A percentile compares a stretch with the other conserved stretches of the same genome.
These are phyloP conservation scores for Entomobrya proxima DNA, from an alignment of 2,888 invertebrate species.

Conservation along the genomic window DNA sequence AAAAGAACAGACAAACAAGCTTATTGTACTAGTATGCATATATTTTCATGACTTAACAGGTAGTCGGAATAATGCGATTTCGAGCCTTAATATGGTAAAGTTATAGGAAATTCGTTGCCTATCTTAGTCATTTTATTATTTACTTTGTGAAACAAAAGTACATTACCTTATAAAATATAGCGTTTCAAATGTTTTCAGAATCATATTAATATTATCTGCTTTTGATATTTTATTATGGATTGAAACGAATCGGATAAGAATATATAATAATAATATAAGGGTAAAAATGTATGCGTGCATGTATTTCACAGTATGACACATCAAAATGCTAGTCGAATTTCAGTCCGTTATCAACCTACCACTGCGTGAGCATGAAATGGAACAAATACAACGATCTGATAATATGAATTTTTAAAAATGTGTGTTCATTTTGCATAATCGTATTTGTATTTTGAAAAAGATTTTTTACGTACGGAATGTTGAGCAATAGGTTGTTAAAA, in stretches of 20 bases:
- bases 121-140: constrained; percentile 24
- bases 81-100: constrained; percentile 27
- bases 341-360: constrained; percentile 16
- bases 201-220: not conserved
- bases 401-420: constrained; percentile 5
- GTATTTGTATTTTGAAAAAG: not conserved
- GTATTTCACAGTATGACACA: constrained; percentile 28
- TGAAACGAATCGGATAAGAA: not conserved
- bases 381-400: not conserved
- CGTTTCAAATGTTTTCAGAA: not conserved
- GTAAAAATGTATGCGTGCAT: constrained; percentile 9
- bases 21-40: not conserved
- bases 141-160: not conserved
- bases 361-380: constrained; percentile 20
- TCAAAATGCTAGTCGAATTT: not conserved
- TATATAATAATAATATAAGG: not conserved
- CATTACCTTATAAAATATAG: not conserved
- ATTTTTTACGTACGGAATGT: not conserved
- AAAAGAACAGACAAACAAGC: not conserved
- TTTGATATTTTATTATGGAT: not conserved
- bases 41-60: constrained; percentile 13
- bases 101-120: not conserved
- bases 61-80: constrained; percentile 23
- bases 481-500: not conserved
- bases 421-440: not conserved